Percentiles rank a stretch among this genome's conserved stretches.
Conservation (phyloP, 2,113 vertebrate species). For the Ailurus styani region DNA sequence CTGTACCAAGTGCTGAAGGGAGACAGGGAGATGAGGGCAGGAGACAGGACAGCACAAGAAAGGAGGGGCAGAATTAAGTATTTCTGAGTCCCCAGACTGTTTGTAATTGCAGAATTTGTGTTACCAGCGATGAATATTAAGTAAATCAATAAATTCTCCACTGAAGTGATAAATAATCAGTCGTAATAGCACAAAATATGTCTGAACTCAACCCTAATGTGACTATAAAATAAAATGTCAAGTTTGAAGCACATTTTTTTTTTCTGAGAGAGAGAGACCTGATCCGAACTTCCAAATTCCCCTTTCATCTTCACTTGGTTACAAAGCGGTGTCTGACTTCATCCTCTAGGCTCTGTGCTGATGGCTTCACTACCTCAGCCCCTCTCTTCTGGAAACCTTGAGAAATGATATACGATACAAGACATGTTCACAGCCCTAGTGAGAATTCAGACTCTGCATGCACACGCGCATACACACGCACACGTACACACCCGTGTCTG, state of each 20-base stretch:
- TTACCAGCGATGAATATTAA: conserved; percentile 41
- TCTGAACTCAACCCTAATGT: conserved; percentile 44
- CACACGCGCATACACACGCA: too few relatives aligned
- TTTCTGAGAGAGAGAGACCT: background rate
- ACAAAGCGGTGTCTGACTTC: rapidly evolving
- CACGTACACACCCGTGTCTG: rapidly evolving
- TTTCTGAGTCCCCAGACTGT: background rate
- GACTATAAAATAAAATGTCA: conserved; percentile 54
- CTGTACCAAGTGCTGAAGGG: background rate
- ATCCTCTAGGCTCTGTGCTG: background rate
- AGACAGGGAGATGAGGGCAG: rapidly evolving
- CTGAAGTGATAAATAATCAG: conserved; percentile 48
- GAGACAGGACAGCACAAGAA: background rate
- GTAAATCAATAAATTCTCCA: conserved; percentile 54
- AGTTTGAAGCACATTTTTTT: background rate
- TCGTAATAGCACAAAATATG: conserved; percentile 41
- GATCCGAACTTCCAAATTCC: background rate
- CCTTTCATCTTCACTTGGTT: background rate
- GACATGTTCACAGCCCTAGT: background rate
- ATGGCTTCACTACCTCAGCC: background rate
- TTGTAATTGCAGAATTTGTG: background rate
- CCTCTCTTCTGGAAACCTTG: background rate
- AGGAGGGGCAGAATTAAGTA: background rate
- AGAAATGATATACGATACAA: background rate
- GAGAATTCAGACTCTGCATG: background rate